phyloP scores from a whole-genome alignment of 53 echinoderm and acorn worm genomes.

The Holothuria leucospilota region DNA sequence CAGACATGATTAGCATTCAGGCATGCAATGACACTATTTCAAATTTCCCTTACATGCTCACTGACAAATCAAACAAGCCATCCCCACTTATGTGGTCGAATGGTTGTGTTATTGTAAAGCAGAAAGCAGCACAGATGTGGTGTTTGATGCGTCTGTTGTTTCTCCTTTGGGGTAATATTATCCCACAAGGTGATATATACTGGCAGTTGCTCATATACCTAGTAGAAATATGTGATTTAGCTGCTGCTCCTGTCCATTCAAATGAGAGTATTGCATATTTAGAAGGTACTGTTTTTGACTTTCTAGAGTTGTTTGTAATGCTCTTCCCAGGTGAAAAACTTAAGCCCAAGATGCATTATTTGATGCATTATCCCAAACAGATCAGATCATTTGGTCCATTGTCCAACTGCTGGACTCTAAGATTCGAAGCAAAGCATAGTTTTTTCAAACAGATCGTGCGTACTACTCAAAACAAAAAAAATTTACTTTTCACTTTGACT shows the following conservation, averaged over 20 bases:
- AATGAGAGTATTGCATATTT: neutral
- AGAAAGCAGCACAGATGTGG: no score
- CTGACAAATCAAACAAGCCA: conserved; percentile 49
- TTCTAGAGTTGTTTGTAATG: neutral
- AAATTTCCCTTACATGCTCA: conserved; percentile 17
- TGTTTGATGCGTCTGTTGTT: conserved; percentile 47
- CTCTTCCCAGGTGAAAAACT: conserved; percentile 31
- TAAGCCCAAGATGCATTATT: conserved; percentile 55
- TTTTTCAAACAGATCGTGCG: conserved; percentile 32
- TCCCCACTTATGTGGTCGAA: neutral
- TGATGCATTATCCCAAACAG: conserved; percentile 30
- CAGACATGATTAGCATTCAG: conserved; percentile 6
- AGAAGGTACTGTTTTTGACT: conserved; percentile 13
- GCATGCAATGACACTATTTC: conserved; percentile 30
- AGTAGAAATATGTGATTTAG: conserved; percentile 25
- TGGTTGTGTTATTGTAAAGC: conserved; percentile 22
- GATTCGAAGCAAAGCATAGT: no score
- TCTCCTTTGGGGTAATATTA: conserved; percentile 39
- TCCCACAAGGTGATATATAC: neutral
- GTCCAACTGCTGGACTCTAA: no score
- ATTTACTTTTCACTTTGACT: conserved; percentile 14
- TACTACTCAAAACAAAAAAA: conserved; percentile 43
- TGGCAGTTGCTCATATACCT: conserved; percentile 13
- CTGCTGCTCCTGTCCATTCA: conserved; percentile 27
- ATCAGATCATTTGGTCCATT: conserved; percentile 26